Percentiles rank a stretch among this genome's conserved stretches.
Evolutionary conservation across 2,113 vertebrate species (phyloP).

Genomic region (Acanthisitta chloris): DNA sequence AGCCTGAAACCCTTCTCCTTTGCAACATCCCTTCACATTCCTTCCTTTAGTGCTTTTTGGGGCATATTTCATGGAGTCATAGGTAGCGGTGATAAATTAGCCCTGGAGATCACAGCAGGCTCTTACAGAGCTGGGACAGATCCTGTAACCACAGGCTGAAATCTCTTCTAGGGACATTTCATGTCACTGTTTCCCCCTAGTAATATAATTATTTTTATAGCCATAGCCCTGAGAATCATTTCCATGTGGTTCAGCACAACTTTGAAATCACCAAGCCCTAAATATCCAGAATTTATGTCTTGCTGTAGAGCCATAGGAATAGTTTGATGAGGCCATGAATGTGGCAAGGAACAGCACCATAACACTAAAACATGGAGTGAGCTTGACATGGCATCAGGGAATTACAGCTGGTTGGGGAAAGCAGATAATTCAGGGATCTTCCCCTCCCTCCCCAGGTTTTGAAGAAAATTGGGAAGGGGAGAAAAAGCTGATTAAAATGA

Average conservation of each 20-base stretch:
- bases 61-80: neutral
- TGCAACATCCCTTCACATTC: neutral
- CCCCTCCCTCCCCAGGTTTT: neutral
- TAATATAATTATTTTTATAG: neutral
- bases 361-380: neutral
- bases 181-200: neutral
- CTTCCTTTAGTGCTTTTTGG: neutral
- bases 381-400: neutral
- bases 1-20: neutral
- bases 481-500: neutral
- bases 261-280: neutral
- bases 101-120: neutral
- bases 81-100: neutral
- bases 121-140: neutral
- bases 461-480: neutral
- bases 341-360: neutral
- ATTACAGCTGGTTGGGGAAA: neutral
- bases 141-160: neutral
- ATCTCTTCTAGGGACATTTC: neutral
- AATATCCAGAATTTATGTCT: neutral
- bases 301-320: neutral
- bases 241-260: neutral
- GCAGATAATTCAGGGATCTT: neutral
- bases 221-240: neutral
- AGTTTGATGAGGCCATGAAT: neutral